A percentile compares a stretch with the other conserved stretches of the same genome.
These are phyloP conservation scores for Dendrolimus punctatus DNA, from an alignment of 1,140 invertebrate genomes.

Conservation along the genomic window DNA sequence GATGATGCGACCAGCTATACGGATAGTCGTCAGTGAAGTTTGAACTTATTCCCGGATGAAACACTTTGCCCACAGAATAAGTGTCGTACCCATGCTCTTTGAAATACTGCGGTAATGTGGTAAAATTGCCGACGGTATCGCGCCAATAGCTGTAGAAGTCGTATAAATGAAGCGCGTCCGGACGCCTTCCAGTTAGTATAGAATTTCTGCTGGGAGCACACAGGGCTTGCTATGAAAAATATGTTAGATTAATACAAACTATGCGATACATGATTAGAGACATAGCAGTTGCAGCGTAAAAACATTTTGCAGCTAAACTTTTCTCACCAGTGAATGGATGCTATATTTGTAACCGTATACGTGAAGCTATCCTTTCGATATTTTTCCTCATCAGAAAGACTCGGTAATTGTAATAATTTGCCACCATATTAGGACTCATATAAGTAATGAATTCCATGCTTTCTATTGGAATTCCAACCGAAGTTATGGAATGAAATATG, in stretches of 20 bases:
- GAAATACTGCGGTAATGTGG: slow-evolving; percentile 88
- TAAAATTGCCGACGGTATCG: slow-evolving; percentile 83
- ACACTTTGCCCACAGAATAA: slow-evolving; percentile 89
- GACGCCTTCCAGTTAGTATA: slow-evolving; percentile 86
- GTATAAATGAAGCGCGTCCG: slow-evolving; percentile 85
- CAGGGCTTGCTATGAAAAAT: slow-evolving; percentile 83
- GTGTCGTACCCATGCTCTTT: slow-evolving; percentile 87
- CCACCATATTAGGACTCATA: no score
- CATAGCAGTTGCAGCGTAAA: not conserved
- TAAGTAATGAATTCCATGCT: no score
- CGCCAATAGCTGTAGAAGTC: slow-evolving; percentile 92
- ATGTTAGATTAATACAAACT: slow-evolving; percentile 1
- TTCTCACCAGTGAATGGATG: no score
- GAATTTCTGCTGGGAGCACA: slow-evolving; percentile 93
- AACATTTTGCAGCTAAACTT: no score
- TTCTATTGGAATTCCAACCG: no score
- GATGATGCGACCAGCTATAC: slow-evolving; percentile 83
- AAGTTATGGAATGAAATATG: no score
- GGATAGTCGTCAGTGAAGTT: slow-evolving; percentile 88
- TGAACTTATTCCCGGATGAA: slow-evolving; percentile 81
- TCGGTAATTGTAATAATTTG: no score
- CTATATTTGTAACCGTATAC: no score
- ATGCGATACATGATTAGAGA: not conserved
- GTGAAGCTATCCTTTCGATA: no score
- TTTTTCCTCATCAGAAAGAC: no score